Conservation (phyloP, 2,113 vertebrate genomes). For the Pipa parva region DNA sequence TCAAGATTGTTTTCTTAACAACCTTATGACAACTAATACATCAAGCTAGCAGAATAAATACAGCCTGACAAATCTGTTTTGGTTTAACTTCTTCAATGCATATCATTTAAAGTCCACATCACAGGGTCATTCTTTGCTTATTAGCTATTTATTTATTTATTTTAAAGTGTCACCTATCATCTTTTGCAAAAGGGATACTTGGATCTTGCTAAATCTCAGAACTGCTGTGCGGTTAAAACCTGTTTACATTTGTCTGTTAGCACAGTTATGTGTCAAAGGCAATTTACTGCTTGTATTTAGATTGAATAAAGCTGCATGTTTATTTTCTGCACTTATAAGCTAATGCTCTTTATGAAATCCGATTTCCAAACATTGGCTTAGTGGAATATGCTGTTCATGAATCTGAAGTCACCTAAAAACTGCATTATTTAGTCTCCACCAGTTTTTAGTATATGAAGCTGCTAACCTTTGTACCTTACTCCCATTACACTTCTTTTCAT, state of each 20-base stretch:
- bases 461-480: no score
- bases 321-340: no score
- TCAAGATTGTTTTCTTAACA: slow-evolving; percentile 21
- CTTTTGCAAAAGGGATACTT: background rate
- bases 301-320: no score
- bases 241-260: background rate
- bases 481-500: no score
- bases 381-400: no score
- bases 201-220: background rate
- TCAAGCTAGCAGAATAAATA: slow-evolving; percentile 26
- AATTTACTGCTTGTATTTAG: no score
- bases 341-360: no score
- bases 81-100: slow-evolving; percentile 12
- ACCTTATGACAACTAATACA: slow-evolving; percentile 31
- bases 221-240: background rate
- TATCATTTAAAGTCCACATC: background rate
- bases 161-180: background rate
- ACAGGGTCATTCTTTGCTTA: background rate
- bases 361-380: no score
- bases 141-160: background rate
- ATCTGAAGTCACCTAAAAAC: no score
- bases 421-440: no score
- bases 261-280: no score
- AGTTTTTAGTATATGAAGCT: no score
- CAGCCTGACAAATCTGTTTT: slow-evolving; percentile 4